Percentiles rank a stretch among this genome's conserved stretches.
Evolutionary conservation across 2,113 vertebrate species (phyloP).

Genomic region (Istiophorus platypterus): DNA sequence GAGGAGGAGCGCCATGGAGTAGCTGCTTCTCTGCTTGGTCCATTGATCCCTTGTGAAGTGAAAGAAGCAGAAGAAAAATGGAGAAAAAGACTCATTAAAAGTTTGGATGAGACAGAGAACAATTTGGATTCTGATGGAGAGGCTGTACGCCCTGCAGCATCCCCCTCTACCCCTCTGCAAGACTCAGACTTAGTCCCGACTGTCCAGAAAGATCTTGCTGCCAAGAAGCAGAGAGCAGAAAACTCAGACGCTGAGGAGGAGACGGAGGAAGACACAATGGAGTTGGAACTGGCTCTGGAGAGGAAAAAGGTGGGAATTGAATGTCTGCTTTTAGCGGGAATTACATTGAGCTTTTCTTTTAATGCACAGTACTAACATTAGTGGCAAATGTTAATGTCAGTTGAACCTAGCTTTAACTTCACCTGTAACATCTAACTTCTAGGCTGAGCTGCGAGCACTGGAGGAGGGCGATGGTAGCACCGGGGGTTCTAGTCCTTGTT

Average conservation of each 20-base stretch:
- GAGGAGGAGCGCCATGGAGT: constrained; percentile 94
- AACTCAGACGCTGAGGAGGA: constrained; percentile 89
- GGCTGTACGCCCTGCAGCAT: constrained; percentile 57
- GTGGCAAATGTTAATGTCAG: not conserved
- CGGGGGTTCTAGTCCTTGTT: constrained; percentile 93
- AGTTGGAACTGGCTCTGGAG: constrained; percentile 95
- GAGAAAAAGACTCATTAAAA: constrained; percentile 91
- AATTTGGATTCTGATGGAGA: constrained; percentile 83
- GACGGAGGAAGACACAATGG: constrained; percentile 92
- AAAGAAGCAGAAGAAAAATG: constrained; percentile 97
- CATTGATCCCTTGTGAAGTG: constrained; percentile 90
- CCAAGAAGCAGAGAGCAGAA: constrained; percentile 86
- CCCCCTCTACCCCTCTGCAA: not conserved
- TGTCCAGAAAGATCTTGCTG: constrained; percentile 85
- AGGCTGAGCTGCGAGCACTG: constrained; percentile 97
- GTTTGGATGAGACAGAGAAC: constrained; percentile 85
- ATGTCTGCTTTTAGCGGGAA: not conserved
- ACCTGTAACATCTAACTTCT: not conserved
- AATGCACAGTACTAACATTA: not conserved
- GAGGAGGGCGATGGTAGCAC: constrained; percentile 94
- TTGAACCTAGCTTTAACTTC: not conserved
- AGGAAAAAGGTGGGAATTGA: constrained; percentile 90
- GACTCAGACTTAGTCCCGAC: constrained; percentile 76
- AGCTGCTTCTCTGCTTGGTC: constrained; percentile 93
- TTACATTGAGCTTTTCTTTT: not conserved